Evolutionary conservation across 2,888 invertebrate species (phyloP), one percentile per base, ranked within the genome.

Genomic region (Rotaria sp.): DNA sequence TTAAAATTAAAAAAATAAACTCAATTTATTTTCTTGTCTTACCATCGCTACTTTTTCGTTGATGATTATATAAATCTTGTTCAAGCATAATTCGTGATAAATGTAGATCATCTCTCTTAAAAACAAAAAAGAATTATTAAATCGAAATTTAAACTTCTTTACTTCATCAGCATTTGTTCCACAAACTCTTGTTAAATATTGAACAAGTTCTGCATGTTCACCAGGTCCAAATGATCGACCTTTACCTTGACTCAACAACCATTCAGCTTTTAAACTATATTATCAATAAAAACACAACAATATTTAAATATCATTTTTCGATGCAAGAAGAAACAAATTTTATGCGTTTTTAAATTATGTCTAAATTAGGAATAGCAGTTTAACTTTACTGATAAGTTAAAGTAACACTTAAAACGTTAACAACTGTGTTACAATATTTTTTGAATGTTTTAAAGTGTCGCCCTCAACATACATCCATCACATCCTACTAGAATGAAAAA

Each of bases 201-300:
- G 94, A 85, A 94, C 94, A 84, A 96, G 91, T 87, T 94, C 94
- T 26, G 93, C 92, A 89, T 96, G 96, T 90, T 96, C 95, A 0
- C 96, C 96, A 18, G 89, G 88, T 86, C 94, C 94, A 92, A 94
- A 96, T 90, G 95, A 94, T 87, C 96, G 93, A 0, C 96, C 96
- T 89, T 95, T 94, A 84, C 96, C 96, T 92, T 96, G 96, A 88
- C 96, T 96, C 92, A 96, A 96, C 87, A 96, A 92, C 96, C 96
- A 97, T 91, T 96, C 96, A 0, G 96, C 96, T 92, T 95, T 95
- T 88, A 96, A 92, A 90, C 96, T 96, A 91, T 48, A 88, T 88
- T 55, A 84, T 86, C 80, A 87, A 57, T 15, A 85, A 50, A n/a
- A 86, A 41, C n/a, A 87, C 84, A 52, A 80, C 52, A 38, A 67